Percentiles rank a stretch among this genome's conserved stretches.
Evolutionary conservation across 2,113 vertebrate species (phyloP).

Genomic region (Falco punctatus): DNA sequence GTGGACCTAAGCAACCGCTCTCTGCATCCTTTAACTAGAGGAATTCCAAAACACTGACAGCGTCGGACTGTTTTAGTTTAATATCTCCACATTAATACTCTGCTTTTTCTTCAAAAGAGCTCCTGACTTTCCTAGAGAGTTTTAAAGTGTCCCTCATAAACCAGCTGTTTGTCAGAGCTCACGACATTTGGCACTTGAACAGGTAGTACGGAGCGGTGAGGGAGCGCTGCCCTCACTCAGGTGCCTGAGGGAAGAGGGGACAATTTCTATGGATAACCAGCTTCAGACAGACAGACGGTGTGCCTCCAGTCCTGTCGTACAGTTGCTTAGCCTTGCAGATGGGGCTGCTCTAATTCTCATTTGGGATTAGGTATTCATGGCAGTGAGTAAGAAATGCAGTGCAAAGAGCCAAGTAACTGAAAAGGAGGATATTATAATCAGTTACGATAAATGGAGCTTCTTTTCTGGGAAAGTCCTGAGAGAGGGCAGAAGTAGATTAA

Average conservation of each 20-base stretch:
- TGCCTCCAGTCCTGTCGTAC: rapidly evolving
- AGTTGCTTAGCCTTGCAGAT: background rate
- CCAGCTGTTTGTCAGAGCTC: background rate
- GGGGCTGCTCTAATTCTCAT: background rate
- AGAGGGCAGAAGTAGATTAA: background rate
- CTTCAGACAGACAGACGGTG: background rate
- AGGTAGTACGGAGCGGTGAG: rapidly evolving
- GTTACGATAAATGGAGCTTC: background rate
- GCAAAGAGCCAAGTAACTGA: background rate
- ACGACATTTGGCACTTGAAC: background rate
- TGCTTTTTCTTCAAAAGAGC: background rate
- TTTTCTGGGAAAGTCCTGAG: background rate
- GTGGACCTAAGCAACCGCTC: background rate
- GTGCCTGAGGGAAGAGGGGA: background rate
- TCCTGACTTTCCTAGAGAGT: background rate
- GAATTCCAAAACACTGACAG: background rate
- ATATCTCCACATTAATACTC: background rate
- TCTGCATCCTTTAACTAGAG: background rate
- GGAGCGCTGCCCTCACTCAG: background rate
- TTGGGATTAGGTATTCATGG: background rate
- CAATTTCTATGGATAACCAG: background rate
- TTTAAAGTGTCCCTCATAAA: background rate
- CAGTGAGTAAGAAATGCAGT: background rate
- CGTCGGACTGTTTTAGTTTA: background rate
- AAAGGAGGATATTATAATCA: background rate